Evolutionary conservation across 2,797 vertebrate species (phyloP), one percentile per base, ranked within the genome.

Genomic region (Anguilla pacifica): DNA sequence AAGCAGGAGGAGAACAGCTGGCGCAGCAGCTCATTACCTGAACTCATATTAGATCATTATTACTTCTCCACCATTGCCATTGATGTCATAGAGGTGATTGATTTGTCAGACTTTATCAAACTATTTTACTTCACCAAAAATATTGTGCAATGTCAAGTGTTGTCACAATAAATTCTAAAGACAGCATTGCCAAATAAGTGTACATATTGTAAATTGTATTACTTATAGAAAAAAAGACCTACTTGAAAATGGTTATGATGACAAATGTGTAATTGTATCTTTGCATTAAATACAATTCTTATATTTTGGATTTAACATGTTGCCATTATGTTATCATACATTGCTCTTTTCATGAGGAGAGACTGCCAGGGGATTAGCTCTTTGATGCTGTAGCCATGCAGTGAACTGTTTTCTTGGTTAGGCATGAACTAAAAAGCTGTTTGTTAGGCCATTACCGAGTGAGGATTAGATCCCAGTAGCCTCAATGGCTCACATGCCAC

Each of bases 41-140:
- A 89, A 19, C 93, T 59, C 46, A 89, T 46, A 81, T 6, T 96
- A 35, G 96, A 97, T 0, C 93, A 93, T 1, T 94, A 90, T 91
- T 97, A 96, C 90, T 90, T 93, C 91, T 97, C 97, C 25, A 93
- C 94, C 1, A 92, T 98, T 72, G 95, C 96, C 85, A 96, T 96
- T 13, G 96, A 98, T 92, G 92, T 97, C 89, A 96, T 99, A 67
- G 96, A 97, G 97, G 98, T 99, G 95, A 83, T 49, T 61, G 0
- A 81, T 19, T 22, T 81, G 17, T 46, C 77, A 81, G 4, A 9
- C 28, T 22, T 7, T 53, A 1, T 25, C n/a, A 17, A 19, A 70
- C 57, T 3, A 31, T 53, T 55, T n/a, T 31, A 35, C 31, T 39
- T 81, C 9, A 43, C 5, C 9, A 13, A 13, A n/a, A 55, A 22